Base-by-base conservation (phyloP, 1,140 invertebrate species). In the Gryon sp. region DNA sequence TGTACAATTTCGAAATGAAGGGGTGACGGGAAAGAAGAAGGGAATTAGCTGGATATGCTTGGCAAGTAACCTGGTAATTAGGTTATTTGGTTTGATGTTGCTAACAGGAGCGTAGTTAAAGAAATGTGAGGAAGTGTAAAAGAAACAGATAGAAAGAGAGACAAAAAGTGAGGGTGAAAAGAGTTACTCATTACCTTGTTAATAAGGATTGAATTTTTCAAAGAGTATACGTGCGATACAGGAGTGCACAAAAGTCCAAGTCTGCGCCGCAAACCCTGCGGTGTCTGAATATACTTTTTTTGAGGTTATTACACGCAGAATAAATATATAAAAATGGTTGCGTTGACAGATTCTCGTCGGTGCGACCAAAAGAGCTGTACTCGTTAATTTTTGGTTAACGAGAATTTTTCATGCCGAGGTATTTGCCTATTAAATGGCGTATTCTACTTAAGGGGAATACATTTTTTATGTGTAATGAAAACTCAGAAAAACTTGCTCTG, bases 151-250 rank as follows among this genome's bases (percentile, higher is more conserved):
- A 11, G 11, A 28, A 7, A n/a, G 2, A 9, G 32, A 9, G 32
- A 9, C 9, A 40, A 40, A 9, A 16, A 40, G 36, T 8, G 24
- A 26, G 40, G 48, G 20, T 48, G 59, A 46, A 60, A 63, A 40
- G 57, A 63, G 57, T 63, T 55, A 55, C 57, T 72, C 68, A 72
- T 72, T 72, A 63, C 48, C 57, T 48, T 60, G 46, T 72, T 63
- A 63, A 48, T 63, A 48, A 72, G 68, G 50, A 63, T 57, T 72
- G 68, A 46, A 72, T 72, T 63, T 72, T 70, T 65, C 34, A 63
- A 62, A 65, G 16, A 38, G 9, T 24, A n/a, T n/a, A 41, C 28
- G 48, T 12, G 14, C 7, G 4, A 20, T 8, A 5, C 0, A 11
- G 32, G 28, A 9, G 45, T 16, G 16, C 2, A 38, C 32, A 53